Conservation (phyloP, 2,797 vertebrate species). For the Chaenodraco wilsoni region DNA sequence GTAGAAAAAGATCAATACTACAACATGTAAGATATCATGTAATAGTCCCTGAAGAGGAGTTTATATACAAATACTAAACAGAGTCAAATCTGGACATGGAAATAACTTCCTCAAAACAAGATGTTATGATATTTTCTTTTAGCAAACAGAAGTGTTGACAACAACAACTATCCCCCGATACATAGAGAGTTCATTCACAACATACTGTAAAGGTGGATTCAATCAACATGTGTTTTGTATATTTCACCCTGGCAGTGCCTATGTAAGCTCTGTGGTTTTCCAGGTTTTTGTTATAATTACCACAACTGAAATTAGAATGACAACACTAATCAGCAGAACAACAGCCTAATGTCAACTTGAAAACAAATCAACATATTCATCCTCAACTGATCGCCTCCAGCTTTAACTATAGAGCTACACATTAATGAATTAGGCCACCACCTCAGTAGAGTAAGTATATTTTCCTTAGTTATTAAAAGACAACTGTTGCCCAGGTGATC, state of each 20-base stretch:
- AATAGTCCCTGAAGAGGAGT: constrained; percentile 9
- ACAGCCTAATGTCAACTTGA: background rate
- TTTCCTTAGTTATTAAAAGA: constrained; percentile 1
- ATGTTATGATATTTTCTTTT: background rate
- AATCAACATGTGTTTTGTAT: background rate
- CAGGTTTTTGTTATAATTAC: background rate
- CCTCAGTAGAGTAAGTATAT: background rate
- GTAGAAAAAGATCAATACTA: constrained; percentile 22
- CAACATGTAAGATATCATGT: background rate
- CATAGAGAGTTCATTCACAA: background rate
- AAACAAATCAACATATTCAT: background rate
- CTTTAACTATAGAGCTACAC: no score
- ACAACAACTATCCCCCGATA: background rate
- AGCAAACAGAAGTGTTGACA: background rate
- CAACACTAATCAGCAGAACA: background rate
- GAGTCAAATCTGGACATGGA: constrained; percentile 14
- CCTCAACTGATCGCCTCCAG: background rate
- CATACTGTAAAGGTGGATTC: background rate
- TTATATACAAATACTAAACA: constrained; percentile 42
- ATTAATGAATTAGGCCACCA: background rate
- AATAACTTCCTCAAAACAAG: background rate
- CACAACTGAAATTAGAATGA: background rate
- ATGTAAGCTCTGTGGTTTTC: background rate
- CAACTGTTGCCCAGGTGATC: constrained; percentile 12
- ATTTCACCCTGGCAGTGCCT: background rate